Evolutionary conservation across 2,113 vertebrate genomes (phyloP), one percentile per base, ranked within the genome.

Genomic region (Percina caprodes): DNA sequence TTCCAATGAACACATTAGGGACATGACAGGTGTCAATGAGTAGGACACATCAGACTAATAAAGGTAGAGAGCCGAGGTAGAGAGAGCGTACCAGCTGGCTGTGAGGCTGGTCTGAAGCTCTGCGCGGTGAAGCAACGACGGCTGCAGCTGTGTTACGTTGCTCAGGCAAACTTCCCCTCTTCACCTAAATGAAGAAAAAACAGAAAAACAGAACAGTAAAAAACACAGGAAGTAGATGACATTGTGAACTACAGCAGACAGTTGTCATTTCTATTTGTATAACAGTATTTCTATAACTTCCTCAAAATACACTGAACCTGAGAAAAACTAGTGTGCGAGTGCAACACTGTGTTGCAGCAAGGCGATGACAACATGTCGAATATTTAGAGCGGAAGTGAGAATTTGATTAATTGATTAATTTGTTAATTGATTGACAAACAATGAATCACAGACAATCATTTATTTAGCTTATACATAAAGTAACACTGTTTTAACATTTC

Each of bases 111-210:
- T 95, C 93, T 48, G 93, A 89, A 3, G 83, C 62, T 77, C 92
- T 45, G 21, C 92, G 92, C 0, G 84, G 85, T 0, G 86, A 12
- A 0, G 54, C 18, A 0, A 2, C 39, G 4, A 60, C 0, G 10
- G 82, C 49, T 14, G 79, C 52, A 5, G 89, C 30, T 1, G 83
- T 7, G 45, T 19, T 79, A 0, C 66, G 85, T 0, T 82, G 84
- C 8, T 94, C 90, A 46, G 93, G 92, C 48, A 93, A 67, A 89
- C 92, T 93, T 46, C 85, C 85, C 30, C 93, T 93, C 82, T 93
- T 94, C 4, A 80, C n/a, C 94, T 94, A 54, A 9, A 12, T 23
- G 48, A 62, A 39, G 56, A 68, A 77, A 63, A 69, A 61, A 67
- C 0, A 67, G 30, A 30, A 30, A 30, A 30, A 30, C 2, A 30